These are phyloP conservation scores for Cryptosula pallasiana DNA, from an alignment of 2,888 invertebrate genomes.

Conservation along the genomic window DNA sequence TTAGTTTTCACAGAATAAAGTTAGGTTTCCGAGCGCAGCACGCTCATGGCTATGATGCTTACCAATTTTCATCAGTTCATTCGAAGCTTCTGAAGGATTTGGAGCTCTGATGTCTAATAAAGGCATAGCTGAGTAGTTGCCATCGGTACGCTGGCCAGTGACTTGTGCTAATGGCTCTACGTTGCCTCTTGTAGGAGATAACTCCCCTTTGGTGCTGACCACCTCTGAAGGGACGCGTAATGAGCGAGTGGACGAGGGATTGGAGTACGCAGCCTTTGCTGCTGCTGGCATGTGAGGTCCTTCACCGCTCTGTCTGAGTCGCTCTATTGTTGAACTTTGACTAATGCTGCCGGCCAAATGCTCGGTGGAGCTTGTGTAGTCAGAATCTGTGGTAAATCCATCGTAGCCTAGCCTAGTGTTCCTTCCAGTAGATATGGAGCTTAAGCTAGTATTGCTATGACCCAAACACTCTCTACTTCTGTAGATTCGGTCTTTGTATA, in stretches of 20 bases:
- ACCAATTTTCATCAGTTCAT: not conserved
- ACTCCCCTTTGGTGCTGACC: not conserved
- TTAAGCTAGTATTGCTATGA: slow-evolving; percentile 2
- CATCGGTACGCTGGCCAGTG: not conserved
- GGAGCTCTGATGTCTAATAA: slow-evolving; percentile 6
- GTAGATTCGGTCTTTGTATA: slow-evolving; percentile 23
- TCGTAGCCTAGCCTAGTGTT: not conserved
- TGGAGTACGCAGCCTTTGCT: not conserved
- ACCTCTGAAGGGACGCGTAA: not conserved
- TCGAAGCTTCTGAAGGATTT: not conserved
- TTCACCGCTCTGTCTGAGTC: not conserved
- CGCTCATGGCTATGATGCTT: not conserved
- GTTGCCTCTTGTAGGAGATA: not conserved
- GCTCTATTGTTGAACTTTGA: slow-evolving; percentile 9
- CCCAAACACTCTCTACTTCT: slow-evolving; percentile 12
- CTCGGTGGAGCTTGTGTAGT: slow-evolving; percentile 6
- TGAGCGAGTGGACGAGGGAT: not conserved
- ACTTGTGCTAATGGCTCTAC: not conserved
- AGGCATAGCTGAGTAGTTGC: slow-evolving; percentile 7
- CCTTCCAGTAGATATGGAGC: not conserved
- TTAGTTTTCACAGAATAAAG: not conserved
- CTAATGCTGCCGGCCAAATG: not conserved
- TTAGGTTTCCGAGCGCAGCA: not conserved
- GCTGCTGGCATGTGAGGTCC: not conserved
- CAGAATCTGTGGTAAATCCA: slow-evolving; percentile 22